phyloP scores from a whole-genome alignment of 2,113 vertebrate genomes.

The Chloroceryle aenea region DNA sequence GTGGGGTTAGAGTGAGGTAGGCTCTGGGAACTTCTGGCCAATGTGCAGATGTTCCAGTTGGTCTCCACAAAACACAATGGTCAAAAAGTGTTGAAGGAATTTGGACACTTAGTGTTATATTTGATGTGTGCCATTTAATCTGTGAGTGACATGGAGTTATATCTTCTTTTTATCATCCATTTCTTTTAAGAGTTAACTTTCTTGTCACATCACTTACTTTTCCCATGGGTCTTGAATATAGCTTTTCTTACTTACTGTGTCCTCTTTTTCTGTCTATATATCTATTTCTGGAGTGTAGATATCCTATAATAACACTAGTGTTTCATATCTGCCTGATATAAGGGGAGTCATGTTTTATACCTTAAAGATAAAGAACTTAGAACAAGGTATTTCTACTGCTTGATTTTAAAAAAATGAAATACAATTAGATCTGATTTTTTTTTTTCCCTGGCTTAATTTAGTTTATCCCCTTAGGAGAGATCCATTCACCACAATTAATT shows the following conservation, averaged over 20 bases:
- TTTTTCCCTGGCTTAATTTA: slow-evolving; percentile 63
- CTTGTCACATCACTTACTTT: background rate
- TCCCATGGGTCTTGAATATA: background rate
- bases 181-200: background rate
- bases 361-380: background rate
- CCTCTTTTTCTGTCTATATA: background rate
- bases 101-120: background rate
- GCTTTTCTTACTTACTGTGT: background rate
- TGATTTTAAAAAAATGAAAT: slow-evolving; percentile 37
- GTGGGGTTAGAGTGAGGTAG: background rate
- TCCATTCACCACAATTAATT: slow-evolving; percentile 62
- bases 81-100: fast-evolving
- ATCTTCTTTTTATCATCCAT: background rate
- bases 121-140: background rate
- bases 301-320: background rate
- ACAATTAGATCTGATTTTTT: slow-evolving; percentile 43
- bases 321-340: background rate
- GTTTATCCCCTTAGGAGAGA: slow-evolving; percentile 53
- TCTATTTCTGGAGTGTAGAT: background rate
- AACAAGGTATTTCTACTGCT: slow-evolving; percentile 28
- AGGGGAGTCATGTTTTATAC: background rate
- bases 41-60: background rate
- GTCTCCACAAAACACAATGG: background rate
- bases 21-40: background rate
- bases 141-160: background rate